These are phyloP conservation scores for Helicolenus hilgendorfi DNA, from an alignment of 2,797 vertebrate genomes.

Conservation along the genomic window DNA sequence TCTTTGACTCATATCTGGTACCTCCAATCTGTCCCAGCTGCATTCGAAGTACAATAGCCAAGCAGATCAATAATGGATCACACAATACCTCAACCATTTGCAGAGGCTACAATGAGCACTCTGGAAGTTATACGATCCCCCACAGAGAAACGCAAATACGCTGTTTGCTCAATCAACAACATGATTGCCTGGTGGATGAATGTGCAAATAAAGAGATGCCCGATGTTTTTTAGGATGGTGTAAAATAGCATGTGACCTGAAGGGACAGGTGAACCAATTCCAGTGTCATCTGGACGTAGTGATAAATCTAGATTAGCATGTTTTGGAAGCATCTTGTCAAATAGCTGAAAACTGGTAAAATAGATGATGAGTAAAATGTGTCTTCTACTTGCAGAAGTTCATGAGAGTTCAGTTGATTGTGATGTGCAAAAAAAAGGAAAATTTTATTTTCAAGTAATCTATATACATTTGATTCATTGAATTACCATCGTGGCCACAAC, in stretches of 20 bases:
- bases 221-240: constrained; percentile 5
- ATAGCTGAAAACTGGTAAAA: not conserved
- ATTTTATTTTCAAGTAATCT: constrained; percentile 54
- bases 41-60: constrained; percentile 63
- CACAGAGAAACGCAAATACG: constrained; percentile 43
- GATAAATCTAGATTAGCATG: not conserved
- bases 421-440: constrained; percentile 12
- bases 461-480: not conserved
- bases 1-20: constrained; percentile 53
- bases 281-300: not conserved
- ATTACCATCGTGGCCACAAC: not conserved
- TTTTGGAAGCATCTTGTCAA: not conserved
- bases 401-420: not conserved
- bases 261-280: constrained; percentile 5
- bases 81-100: constrained; percentile 65
- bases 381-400: not conserved
- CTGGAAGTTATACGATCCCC: constrained; percentile 37
- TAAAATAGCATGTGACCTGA: not conserved
- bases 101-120: constrained; percentile 51
- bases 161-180: constrained; percentile 62
- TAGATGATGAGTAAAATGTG: not conserved
- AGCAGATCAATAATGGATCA: constrained; percentile 73
- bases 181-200: constrained; percentile 10
- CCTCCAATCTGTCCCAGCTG: constrained; percentile 48
- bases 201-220: constrained; percentile 32